Base-by-base conservation (phyloP, 2,797 vertebrate genomes). In the Pseudopleuronectes americanus region DNA sequence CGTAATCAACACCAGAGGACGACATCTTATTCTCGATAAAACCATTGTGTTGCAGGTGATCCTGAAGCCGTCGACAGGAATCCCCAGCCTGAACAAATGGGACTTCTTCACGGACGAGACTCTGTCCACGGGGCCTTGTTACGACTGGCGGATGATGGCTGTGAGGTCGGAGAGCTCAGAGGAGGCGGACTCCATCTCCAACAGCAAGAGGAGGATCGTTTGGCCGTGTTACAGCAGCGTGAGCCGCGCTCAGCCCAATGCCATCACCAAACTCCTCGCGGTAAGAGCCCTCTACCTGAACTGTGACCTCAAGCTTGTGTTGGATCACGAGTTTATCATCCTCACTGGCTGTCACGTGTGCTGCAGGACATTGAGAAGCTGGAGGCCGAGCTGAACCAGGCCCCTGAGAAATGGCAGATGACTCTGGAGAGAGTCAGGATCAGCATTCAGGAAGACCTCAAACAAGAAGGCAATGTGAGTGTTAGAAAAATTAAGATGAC, bases 151-250 rank as follows among this genome's bases (percentile, higher is more conserved):
- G 66, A 96, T 95, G 93, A 88, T 94, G 75, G 86, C 93, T 2
- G 84, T 90, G 64, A 94, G 94, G 84, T 85, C 90, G 21, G 89
- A 89, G 52, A 84, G 84, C 77, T 54, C 87, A 0, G 96, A 97
- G 73, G 96, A 97, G 64, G 26, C 69, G 0, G 95, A 96, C 51
- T 90, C 94, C 2, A 72, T 87, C 21, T 75, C 94, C 64, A 95
- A 91, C 85, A 96, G 93, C 14, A 96, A 93, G 84, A 95, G 98
- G 89, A 96, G 95, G 89, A 96, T 98, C 2, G 96, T 99, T 51
- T 99, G 98, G 98, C 97, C 97, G 0, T 99, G 97, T 88, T 99
- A 99, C 41, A 97, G 96, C 82, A 95, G 96, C 22, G 90, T 98
- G 74, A 91, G 89, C 85, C 95, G 91, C 10, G 92, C 94, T 24